Percentiles rank a stretch among this genome's conserved stretches.
These are phyloP conservation scores for Anarrhichthys ocellatus DNA, from an alignment of 2,113 vertebrate species.

Conservation along the genomic window DNA sequence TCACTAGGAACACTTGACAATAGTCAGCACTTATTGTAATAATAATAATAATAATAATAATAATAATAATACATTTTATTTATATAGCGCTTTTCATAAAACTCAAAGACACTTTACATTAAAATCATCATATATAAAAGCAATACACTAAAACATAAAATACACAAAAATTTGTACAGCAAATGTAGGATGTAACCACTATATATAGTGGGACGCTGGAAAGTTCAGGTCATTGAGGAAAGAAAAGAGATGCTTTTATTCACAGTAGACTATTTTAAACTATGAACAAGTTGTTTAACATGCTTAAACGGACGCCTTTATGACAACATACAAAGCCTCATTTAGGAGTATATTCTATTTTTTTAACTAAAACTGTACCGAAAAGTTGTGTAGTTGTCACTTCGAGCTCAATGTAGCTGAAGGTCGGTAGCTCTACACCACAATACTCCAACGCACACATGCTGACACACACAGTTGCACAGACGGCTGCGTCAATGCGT, in stretches of 20 bases:
- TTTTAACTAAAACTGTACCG: not conserved
- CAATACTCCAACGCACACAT: not conserved
- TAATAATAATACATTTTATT: too few species aligned
- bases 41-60: too few species aligned
- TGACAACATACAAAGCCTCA: not conserved
- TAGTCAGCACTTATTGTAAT: slow-evolving; percentile 1
- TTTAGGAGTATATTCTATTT: not conserved
- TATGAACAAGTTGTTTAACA: not conserved
- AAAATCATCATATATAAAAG: too few species aligned
- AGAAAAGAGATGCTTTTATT: slow-evolving; percentile 9
- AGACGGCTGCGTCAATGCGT: slow-evolving; percentile 26
- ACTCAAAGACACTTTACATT: too few species aligned
- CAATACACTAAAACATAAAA: too few species aligned
- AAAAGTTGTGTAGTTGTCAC: not conserved
- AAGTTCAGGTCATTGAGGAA: not conserved
- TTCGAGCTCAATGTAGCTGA: not conserved
- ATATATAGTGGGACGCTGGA: not conserved
- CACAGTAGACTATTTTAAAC: not conserved
- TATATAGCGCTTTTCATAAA: too few species aligned
- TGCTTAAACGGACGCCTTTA: not conserved
- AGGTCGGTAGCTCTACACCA: not conserved
- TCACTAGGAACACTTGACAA: not conserved
- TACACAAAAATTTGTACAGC: too few species aligned
- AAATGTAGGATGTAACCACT: not conserved
- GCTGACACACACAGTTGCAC: not conserved